Percentiles rank a stretch among this genome's conserved stretches.
Evolutionary conservation across 2,888 invertebrate genomes (phyloP).

Genomic region (Metopia argyrocephala): DNA sequence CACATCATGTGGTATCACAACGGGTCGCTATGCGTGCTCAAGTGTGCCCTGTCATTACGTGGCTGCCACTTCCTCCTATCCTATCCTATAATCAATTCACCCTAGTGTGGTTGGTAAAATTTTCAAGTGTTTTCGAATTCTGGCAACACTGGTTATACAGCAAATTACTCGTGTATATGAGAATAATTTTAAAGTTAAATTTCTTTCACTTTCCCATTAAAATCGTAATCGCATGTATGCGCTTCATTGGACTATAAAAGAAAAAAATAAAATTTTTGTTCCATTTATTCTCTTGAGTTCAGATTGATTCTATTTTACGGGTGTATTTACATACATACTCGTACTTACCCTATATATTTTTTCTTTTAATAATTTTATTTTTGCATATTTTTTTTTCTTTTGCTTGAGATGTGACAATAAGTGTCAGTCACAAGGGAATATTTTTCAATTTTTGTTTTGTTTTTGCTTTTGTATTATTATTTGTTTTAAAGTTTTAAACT

Average conservation of each 20-base stretch:
- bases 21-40: too few species aligned
- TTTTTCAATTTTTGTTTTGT: background rate
- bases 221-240: constrained; percentile 36
- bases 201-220: background rate
- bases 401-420: background rate
- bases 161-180: too few species aligned
- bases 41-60: too few species aligned
- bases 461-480: background rate
- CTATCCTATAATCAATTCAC: too few species aligned
- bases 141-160: too few species aligned
- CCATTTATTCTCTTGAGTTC: background rate
- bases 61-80: too few species aligned
- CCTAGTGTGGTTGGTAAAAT: too few species aligned
- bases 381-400: background rate
- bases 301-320: background rate
- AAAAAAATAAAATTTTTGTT: constrained; percentile 29
- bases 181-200: constrained; percentile 20
- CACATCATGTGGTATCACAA: too few species aligned
- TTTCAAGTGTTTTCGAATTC: too few species aligned
- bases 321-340: background rate
- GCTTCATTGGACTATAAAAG: constrained; percentile 34
- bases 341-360: background rate
- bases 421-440: constrained; percentile 20
- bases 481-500: constrained; percentile 30
- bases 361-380: background rate